phyloP scores from a whole-genome alignment of 2,888 invertebrate species.

The Amphimallon solstitiale region DNA sequence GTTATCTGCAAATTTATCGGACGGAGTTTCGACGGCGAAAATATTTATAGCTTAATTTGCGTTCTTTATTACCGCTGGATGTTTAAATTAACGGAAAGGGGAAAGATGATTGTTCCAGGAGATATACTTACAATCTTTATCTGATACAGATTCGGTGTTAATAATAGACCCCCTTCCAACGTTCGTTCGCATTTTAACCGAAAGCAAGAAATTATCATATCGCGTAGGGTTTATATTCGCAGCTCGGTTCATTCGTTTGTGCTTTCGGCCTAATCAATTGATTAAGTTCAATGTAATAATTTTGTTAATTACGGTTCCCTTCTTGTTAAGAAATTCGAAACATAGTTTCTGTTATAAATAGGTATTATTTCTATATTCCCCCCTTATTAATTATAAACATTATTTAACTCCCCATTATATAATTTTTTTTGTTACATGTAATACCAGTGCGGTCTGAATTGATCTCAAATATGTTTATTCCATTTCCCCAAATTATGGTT shows the following conservation, averaged over 20 bases:
- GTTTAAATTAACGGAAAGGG: conserved; percentile 55
- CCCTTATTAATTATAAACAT: too few species aligned
- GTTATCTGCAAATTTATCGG: conserved; percentile 57
- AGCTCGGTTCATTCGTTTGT: neutral
- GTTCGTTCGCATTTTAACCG: conserved; percentile 11
- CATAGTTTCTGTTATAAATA: too few species aligned
- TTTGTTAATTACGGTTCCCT: neutral
- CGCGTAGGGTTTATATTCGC: neutral
- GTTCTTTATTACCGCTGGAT: conserved; percentile 57
- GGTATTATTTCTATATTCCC: too few species aligned
- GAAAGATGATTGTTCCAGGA: conserved; percentile 44
- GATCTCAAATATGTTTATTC: too few species aligned
- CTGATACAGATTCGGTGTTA: conserved; percentile 15
- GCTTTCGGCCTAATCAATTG: neutral
- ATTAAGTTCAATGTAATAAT: neutral
- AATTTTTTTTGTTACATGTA: too few species aligned
- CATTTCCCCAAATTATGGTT: too few species aligned
- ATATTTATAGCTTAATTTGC: conserved; percentile 61
- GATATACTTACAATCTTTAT: conserved; percentile 34
- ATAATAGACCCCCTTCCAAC: conserved; percentile 14
- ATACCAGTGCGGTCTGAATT: too few species aligned
- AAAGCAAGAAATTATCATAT: conserved; percentile 23
- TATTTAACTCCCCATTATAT: too few species aligned
- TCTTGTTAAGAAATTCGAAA: neutral
- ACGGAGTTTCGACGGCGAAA: conserved; percentile 59